Percentiles rank a stretch among this genome's conserved stretches.
These are phyloP conservation scores for Hedychridium roseum DNA, from an alignment of 2,888 invertebrate species.

Conservation along the genomic window DNA sequence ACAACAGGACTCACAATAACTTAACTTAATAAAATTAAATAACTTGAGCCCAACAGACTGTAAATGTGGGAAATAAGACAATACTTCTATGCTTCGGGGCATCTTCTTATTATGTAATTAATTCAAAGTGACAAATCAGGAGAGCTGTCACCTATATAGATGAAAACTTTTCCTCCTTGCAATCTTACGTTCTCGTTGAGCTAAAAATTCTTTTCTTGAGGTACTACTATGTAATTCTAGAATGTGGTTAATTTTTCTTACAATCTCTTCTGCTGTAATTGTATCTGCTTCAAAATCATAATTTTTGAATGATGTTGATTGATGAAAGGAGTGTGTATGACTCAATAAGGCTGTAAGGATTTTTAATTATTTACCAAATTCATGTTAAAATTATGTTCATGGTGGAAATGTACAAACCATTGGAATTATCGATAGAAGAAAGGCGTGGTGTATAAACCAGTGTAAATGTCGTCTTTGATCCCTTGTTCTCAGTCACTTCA, in stretches of 20 bases:
- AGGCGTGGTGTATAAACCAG: constrained; percentile 71
- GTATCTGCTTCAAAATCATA: constrained; percentile 89
- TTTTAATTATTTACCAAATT: constrained; percentile 3
- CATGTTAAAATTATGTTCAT: background rate
- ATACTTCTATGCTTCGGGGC: no score
- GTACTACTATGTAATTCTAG: constrained; percentile 82
- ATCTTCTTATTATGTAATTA: no score
- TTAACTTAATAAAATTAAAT: no score
- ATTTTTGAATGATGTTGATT: constrained; percentile 77
- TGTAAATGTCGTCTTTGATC: constrained; percentile 77
- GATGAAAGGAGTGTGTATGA: constrained; percentile 55
- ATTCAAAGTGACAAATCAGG: constrained; percentile 39
- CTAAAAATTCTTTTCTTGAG: constrained; percentile 83
- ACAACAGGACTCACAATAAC: no score
- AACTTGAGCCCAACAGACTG: background rate
- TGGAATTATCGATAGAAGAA: constrained; percentile 34
- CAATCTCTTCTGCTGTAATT: constrained; percentile 80
- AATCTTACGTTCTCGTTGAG: constrained; percentile 76
- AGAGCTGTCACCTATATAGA: constrained; percentile 59
- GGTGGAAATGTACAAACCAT: constrained; percentile 22
- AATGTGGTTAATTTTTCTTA: constrained; percentile 87
- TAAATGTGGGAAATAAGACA: constrained; percentile 11
- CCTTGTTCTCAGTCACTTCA: constrained; percentile 80
- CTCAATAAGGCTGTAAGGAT: constrained; percentile 46
- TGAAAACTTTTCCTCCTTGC: constrained; percentile 72